Conservation (phyloP, 2,888 invertebrate genomes). For the Strigamia maritima region DNA sequence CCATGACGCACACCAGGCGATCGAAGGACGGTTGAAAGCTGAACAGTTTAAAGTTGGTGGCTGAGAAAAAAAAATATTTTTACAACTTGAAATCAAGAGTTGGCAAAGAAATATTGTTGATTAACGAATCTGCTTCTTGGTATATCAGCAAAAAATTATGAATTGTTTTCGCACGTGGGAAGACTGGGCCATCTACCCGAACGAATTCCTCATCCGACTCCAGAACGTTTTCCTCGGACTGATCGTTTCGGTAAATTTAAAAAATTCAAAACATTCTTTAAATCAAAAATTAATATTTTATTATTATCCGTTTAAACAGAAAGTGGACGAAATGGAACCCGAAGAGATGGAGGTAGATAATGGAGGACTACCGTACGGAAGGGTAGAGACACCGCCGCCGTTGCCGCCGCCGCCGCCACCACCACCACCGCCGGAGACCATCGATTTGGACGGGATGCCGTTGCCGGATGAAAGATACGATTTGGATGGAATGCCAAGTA, state of each 20-base stretch:
- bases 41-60: slow-evolving; percentile 77
- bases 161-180: slow-evolving; percentile 94
- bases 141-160: slow-evolving; percentile 66
- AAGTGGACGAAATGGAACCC: slow-evolving; percentile 55
- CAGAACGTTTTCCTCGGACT: slow-evolving; percentile 89
- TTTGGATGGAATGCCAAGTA: slow-evolving; percentile 67
- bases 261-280: too few species aligned
- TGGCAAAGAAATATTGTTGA: slow-evolving; percentile 23
- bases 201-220: slow-evolving; percentile 79
- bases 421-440: slow-evolving; percentile 60
- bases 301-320: slow-evolving; percentile 47
- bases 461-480: slow-evolving; percentile 56
- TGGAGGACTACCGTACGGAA: slow-evolving; percentile 47
- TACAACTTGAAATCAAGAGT: slow-evolving; percentile 33
- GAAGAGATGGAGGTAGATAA: slow-evolving; percentile 42
- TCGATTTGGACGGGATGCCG: slow-evolving; percentile 50
- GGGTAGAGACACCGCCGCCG: slow-evolving; percentile 70
- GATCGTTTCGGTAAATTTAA: slow-evolving; percentile 45
- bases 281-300: too few species aligned
- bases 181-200: slow-evolving; percentile 94
- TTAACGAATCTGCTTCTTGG: slow-evolving; percentile 34
- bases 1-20: slow-evolving; percentile 67
- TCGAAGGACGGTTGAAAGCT: slow-evolving; percentile 84
- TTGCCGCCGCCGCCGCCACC: slow-evolving; percentile 75
- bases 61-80: slow-evolving; percentile 30